Evolutionary conservation across 2,888 invertebrate species (phyloP).

Genomic region (Apantesis nais): DNA sequence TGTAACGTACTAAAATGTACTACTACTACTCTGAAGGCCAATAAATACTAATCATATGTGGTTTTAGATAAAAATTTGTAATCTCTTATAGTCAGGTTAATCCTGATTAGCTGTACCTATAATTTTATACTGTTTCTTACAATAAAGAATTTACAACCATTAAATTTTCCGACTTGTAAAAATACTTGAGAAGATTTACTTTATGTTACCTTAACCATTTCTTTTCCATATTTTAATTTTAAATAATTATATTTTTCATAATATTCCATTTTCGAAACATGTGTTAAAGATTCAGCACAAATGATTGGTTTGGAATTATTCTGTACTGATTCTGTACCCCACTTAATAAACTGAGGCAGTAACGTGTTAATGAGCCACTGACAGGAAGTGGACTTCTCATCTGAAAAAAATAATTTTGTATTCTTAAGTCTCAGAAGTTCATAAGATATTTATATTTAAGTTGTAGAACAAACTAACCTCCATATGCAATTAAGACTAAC

Average conservation of each 20-base stretch:
- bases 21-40: too few species aligned
- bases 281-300: conserved; percentile 85
- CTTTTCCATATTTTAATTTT: conserved; percentile 91
- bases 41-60: not conserved
- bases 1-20: conserved; percentile 53
- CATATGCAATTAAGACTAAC: conserved; percentile 72
- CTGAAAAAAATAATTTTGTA: conserved; percentile 50
- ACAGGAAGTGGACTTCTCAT: conserved; percentile 57
- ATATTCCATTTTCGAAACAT: conserved; percentile 89
- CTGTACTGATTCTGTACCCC: conserved; percentile 80
- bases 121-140: not conserved
- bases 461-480: conserved; percentile 56
- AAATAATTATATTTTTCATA: conserved; percentile 89
- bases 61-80: not conserved
- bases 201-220: conserved; percentile 87
- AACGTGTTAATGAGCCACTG: conserved; percentile 86
- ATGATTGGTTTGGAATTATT: conserved; percentile 44
- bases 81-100: conserved; percentile 1
- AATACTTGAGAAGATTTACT: too few species aligned
- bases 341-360: conserved; percentile 87
- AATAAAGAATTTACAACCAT: not conserved
- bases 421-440: not conserved
- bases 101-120: conserved; percentile 3
- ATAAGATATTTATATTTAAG: not conserved
- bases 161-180: too few species aligned